These are phyloP conservation scores for Strigamia maritima DNA, from an alignment of 2,888 invertebrate genomes.

Conservation along the genomic window DNA sequence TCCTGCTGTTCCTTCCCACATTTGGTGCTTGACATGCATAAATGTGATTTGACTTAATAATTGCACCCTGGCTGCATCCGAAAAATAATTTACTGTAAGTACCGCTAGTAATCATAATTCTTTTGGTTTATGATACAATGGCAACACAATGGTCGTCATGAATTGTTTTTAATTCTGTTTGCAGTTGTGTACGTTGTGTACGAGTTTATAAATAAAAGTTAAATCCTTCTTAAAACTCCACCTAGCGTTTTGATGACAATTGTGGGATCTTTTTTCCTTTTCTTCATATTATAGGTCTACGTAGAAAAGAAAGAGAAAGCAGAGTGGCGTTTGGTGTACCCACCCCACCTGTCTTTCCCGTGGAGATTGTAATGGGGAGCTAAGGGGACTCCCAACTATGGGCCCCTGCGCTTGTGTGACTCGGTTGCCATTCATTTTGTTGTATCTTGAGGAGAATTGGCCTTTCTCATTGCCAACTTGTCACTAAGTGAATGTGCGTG, in stretches of 20 bases:
- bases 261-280: not conserved
- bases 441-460: conserved; percentile 14
- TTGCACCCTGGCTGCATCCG: not conserved
- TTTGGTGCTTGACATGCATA: conserved; percentile 18
- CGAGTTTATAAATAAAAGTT: not conserved
- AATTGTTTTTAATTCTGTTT: not conserved
- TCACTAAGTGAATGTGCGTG: conserved; percentile 30
- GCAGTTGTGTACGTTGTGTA: not conserved
- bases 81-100: not conserved
- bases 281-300: not conserved
- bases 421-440: conserved; percentile 17
- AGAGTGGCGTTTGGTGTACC: conserved; percentile 21
- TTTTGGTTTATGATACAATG: too few species aligned
- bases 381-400: not conserved
- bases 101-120: too few species aligned
- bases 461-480: conserved; percentile 23
- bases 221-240: not conserved
- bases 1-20: conserved; percentile 32
- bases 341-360: conserved; percentile 24
- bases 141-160: too few species aligned
- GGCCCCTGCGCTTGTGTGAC: conserved; percentile 22
- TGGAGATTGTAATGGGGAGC: conserved; percentile 20
- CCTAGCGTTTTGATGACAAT: not conserved
- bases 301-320: conserved; percentile 20
- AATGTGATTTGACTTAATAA: conserved; percentile 14